A percentile compares a stretch with the other conserved stretches of the same genome.
phyloP scores from a whole-genome alignment of 2,888 invertebrate species.

The Meandrusa payeni region DNA sequence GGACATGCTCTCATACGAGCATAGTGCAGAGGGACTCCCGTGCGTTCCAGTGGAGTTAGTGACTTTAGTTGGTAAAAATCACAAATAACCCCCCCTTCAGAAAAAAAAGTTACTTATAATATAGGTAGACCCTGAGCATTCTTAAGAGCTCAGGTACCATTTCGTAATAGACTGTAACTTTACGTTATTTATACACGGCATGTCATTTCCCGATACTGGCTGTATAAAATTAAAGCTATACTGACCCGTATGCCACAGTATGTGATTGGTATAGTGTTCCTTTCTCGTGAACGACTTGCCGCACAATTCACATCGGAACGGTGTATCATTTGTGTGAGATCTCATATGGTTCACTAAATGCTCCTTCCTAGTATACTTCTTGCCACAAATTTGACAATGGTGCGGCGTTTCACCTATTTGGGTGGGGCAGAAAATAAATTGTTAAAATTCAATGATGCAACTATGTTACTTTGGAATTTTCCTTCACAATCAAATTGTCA shows the following conservation, averaged over 20 bases:
- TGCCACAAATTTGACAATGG: conserved; percentile 92
- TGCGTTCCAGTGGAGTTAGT: too few species aligned
- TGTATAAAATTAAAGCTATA: conserved; percentile 45
- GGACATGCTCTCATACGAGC: too few species aligned
- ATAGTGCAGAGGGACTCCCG: too few species aligned
- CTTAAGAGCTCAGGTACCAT: too few species aligned
- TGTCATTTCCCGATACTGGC: conserved; percentile 9
- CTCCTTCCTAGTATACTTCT: conserved; percentile 94
- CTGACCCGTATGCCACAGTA: conserved; percentile 92
- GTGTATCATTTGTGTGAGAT: conserved; percentile 93
- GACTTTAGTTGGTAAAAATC: too few species aligned
- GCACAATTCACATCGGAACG: conserved; percentile 92
- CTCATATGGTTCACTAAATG: conserved; percentile 94
- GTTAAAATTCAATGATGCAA: conserved; percentile 80
- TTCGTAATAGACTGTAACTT: too few species aligned
- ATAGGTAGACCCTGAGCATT: too few species aligned
- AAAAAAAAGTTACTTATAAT: too few species aligned
- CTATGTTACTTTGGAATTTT: conserved; percentile 46
- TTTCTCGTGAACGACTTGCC: conserved; percentile 93
- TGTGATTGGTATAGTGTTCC: conserved; percentile 95
- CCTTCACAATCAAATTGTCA: too few species aligned
- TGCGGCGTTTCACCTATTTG: conserved; percentile 90
- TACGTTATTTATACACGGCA: neutral
- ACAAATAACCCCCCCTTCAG: too few species aligned
- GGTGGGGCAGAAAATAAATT: conserved; percentile 72